phyloP scores from a whole-genome alignment of 2,888 invertebrate species.

The Caradrina kadenii region DNA sequence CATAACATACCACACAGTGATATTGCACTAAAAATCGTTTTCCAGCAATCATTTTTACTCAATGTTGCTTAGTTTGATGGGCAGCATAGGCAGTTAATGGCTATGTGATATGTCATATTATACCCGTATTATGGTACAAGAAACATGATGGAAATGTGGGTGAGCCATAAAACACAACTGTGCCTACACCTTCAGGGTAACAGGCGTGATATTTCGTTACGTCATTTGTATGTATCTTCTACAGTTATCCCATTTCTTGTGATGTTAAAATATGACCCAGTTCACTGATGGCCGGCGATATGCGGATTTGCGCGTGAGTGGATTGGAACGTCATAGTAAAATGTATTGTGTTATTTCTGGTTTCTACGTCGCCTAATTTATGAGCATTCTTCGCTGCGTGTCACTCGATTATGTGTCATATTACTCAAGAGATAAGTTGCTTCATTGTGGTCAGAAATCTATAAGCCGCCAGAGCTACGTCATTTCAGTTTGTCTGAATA shows the following conservation, averaged over 20 bases:
- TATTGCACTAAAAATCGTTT: too few species aligned
- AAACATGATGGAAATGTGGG: too few species aligned
- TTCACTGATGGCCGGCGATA: constrained; percentile 33
- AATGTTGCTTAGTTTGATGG: too few species aligned
- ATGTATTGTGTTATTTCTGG: constrained; percentile 10
- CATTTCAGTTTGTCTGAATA: neutral
- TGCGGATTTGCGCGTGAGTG: constrained; percentile 25
- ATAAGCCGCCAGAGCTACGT: neutral
- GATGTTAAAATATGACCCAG: constrained; percentile 42
- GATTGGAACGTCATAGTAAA: constrained; percentile 20
- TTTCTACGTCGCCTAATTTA: neutral
- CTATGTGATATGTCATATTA: too few species aligned
- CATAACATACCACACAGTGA: too few species aligned
- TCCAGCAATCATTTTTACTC: too few species aligned
- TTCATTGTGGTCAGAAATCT: neutral
- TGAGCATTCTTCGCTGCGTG: neutral
- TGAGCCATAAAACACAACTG: too few species aligned
- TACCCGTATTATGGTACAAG: too few species aligned
- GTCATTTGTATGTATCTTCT: neutral
- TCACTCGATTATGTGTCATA: neutral
- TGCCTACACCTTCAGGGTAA: too few species aligned
- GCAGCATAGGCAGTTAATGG: too few species aligned
- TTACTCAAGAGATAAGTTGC: neutral
- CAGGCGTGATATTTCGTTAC: neutral
- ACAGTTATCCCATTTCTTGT: constrained; percentile 26